A percentile compares a stretch with the other conserved stretches of the same genome.
Evolutionary conservation across 2,113 vertebrate species (phyloP).

Genomic region (Anas platyrhynchos): DNA sequence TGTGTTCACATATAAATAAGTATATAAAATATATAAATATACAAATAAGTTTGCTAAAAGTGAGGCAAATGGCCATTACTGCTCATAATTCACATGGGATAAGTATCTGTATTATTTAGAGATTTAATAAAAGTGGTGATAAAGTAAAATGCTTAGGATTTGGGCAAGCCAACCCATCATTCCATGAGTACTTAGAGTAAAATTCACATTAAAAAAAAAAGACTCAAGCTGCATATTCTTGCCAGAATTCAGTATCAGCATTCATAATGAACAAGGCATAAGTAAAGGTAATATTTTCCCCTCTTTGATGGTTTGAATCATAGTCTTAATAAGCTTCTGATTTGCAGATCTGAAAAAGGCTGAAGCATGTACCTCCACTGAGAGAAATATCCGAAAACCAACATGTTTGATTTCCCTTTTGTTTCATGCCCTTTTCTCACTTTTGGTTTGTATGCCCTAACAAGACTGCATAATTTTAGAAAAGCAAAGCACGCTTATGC

Average conservation of each 20-base stretch:
- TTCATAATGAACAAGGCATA: not conserved
- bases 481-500: not conserved
- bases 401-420: not conserved
- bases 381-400: not conserved
- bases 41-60: not conserved
- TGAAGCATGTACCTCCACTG: not conserved
- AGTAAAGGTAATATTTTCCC: not conserved
- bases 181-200: not conserved
- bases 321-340: not conserved
- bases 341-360: not conserved
- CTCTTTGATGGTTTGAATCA: not conserved
- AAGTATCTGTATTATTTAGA: not conserved
- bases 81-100: not conserved
- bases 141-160: not conserved
- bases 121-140: not conserved
- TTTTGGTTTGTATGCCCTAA: not conserved
- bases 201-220: not conserved
- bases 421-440: not conserved
- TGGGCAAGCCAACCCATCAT: not conserved
- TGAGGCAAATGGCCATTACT: not conserved
- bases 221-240: not conserved
- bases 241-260: not conserved
- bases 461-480: not conserved
- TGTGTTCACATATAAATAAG: not conserved
- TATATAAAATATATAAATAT: too few relatives aligned